These are phyloP conservation scores for Eudasyphora cyanicolor DNA, from an alignment of 2,888 invertebrate species.

Conservation along the genomic window DNA sequence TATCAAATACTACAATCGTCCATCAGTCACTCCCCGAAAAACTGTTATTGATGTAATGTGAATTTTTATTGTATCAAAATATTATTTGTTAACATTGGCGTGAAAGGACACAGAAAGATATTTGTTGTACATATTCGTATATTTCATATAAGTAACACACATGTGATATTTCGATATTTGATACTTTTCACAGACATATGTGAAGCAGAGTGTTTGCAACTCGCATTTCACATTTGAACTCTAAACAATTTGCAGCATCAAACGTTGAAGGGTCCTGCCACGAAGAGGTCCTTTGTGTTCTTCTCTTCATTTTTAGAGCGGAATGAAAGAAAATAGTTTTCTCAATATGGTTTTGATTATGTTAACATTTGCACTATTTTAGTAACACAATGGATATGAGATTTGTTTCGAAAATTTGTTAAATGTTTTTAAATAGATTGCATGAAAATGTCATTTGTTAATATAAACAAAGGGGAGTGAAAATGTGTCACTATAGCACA, in stretches of 20 bases:
- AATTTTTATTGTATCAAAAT: not conserved
- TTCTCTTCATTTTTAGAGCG: not conserved
- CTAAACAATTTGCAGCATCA: not conserved
- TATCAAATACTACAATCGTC: too few relatives aligned
- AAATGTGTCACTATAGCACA: not conserved
- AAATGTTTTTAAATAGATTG: not conserved
- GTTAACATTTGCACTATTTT: slow-evolving; percentile 50
- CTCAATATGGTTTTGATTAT: slow-evolving; percentile 27
- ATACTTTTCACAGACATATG: not conserved
- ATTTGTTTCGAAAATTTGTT: not conserved
- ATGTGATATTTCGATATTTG: slow-evolving; percentile 1
- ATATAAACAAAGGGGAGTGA: not conserved
- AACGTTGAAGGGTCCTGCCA: not conserved
- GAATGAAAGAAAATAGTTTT: not conserved
- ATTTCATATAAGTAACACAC: too few relatives aligned
- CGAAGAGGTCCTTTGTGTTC: not conserved
- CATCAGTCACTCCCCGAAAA: not conserved
- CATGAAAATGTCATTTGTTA: not conserved
- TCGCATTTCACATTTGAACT: not conserved
- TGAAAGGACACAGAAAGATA: not conserved
- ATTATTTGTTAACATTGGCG: not conserved
- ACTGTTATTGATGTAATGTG: not conserved
- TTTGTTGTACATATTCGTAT: not conserved
- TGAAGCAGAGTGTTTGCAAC: not conserved
- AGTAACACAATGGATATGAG: slow-evolving; percentile 33